Base-by-base conservation (phyloP, 2,888 invertebrate genomes). In the Pachymerium ferrugineum region DNA sequence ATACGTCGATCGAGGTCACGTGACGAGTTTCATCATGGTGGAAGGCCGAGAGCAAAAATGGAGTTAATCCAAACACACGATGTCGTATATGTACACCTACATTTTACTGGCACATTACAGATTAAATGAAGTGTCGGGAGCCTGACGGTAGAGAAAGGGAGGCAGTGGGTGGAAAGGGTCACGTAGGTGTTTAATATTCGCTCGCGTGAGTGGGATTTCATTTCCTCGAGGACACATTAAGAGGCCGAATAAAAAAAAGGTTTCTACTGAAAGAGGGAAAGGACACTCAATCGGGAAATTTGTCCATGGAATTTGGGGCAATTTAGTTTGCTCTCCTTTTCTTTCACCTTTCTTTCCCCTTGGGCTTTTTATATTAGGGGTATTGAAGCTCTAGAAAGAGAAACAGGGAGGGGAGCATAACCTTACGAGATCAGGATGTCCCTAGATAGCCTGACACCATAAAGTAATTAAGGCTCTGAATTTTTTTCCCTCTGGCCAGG, bases 401-500 rank as follows among this genome's bases (percentile, higher is more conserved):
- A 62, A 62, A 62, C 62, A 62, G 62, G 28, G 62, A 62, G 62
- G 62, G 62, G 62, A 62, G 62, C 62, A 62, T 62, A 62, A 62
- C 62, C 62, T 62, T 62, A 62, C 62, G 62, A 62, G 62, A 62
- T 62, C 62, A 62, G 62, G 62, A 62, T 62, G 62, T 62, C 62
- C 62, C 62, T 62, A 62, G 62, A 62, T 62, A 28, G 62, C 71
- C 38, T 71, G 71, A 19, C 71, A 71, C 71, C 71, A 71, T 71
- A 71, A 71, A 71, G 71, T 71, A 33, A 71, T 71, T 71, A 71
- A 70, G 28, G 62, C 62, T 10, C 62, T 62, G 62, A 62, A 62
- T 62, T 62, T 62, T 62, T 62, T 62, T 22, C 62, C 62, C 62
- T 62, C 28, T 25, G 62, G 62, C 62, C 54, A 54, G 54, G 54